These are phyloP conservation scores for Eupithecia tripunctaria DNA, from an alignment of 2,888 invertebrate genomes.

Conservation along the genomic window DNA sequence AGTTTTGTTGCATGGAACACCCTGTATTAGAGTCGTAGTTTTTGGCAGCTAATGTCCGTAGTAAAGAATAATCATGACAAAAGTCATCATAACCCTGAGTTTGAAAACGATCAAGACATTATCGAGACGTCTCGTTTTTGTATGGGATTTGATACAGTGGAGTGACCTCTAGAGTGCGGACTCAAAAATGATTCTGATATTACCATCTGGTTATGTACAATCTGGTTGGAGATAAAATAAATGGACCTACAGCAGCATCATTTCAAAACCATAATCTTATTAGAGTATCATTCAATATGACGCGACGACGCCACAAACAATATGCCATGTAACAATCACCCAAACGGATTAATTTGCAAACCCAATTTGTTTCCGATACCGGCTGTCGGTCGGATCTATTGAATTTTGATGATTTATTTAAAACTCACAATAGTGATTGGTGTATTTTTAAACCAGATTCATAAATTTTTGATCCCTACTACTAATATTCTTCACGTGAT, in stretches of 20 bases:
- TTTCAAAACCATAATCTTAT: conserved; percentile 37
- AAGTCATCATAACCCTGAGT: too few species aligned
- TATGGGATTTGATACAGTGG: too few species aligned
- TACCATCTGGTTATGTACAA: too few species aligned
- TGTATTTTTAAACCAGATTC: conserved; percentile 25
- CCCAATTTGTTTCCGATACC: conserved; percentile 61
- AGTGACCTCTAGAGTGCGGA: too few species aligned
- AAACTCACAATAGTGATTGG: conserved; percentile 36
- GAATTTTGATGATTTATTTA: conserved; percentile 59
- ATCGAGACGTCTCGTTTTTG: too few species aligned
- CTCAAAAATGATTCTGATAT: too few species aligned
- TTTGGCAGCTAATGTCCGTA: too few species aligned
- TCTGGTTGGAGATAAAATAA: too few species aligned
- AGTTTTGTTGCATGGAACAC: too few species aligned
- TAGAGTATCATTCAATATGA: conserved; percentile 41
- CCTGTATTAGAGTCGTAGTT: too few species aligned
- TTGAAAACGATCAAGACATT: too few species aligned
- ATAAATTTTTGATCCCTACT: conserved; percentile 8
- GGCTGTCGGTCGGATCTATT: conserved; percentile 58
- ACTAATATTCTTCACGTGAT: background rate
- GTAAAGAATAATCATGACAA: too few species aligned
- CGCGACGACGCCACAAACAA: conserved; percentile 48
- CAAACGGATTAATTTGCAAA: conserved; percentile 62
- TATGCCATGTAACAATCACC: conserved; percentile 49
- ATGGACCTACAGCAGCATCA: background rate